Conservation (phyloP, 1,140 invertebrate genomes). For the Galleria mellonella region DNA sequence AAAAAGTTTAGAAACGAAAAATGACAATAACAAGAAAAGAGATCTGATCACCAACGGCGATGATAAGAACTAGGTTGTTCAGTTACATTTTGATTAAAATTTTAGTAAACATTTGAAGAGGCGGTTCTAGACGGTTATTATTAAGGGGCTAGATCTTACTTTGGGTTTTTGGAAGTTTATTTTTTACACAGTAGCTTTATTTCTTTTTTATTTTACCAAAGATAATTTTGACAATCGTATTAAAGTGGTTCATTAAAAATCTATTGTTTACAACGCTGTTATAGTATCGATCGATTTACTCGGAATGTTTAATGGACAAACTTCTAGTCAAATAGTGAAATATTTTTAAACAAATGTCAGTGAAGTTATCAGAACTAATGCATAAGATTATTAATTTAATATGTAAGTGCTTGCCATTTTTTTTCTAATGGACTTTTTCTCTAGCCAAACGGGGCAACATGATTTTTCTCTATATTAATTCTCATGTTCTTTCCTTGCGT, state of each 20-base stretch:
- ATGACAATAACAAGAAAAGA: constrained; percentile 30
- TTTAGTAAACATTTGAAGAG: too few relatives aligned
- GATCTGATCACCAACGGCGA: constrained; percentile 28
- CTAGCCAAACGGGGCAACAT: constrained; percentile 21
- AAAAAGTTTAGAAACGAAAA: constrained; percentile 20
- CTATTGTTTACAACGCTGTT: too few relatives aligned
- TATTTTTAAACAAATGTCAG: constrained; percentile 61
- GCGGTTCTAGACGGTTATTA: too few relatives aligned
- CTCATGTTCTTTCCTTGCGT: constrained; percentile 34
- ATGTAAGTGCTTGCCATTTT: constrained; percentile 57
- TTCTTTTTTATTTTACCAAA: not conserved
- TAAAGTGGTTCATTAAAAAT: not conserved
- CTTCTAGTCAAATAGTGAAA: constrained; percentile 52
- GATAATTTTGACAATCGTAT: too few relatives aligned
- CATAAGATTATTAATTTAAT: constrained; percentile 51
- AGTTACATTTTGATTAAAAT: not conserved
- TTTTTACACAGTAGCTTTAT: not conserved
- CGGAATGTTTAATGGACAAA: constrained; percentile 26
- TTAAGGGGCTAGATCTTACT: too few relatives aligned
- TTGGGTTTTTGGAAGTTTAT: constrained; percentile 1
- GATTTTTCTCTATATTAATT: constrained; percentile 31
- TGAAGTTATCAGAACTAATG: constrained; percentile 60
- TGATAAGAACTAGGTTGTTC: constrained; percentile 24
- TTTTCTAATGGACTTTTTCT: constrained; percentile 47
- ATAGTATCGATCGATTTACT: constrained; percentile 7